Evolutionary conservation across 2,888 invertebrate genomes (phyloP).

Genomic region (Tetanocera ferruginea): DNA sequence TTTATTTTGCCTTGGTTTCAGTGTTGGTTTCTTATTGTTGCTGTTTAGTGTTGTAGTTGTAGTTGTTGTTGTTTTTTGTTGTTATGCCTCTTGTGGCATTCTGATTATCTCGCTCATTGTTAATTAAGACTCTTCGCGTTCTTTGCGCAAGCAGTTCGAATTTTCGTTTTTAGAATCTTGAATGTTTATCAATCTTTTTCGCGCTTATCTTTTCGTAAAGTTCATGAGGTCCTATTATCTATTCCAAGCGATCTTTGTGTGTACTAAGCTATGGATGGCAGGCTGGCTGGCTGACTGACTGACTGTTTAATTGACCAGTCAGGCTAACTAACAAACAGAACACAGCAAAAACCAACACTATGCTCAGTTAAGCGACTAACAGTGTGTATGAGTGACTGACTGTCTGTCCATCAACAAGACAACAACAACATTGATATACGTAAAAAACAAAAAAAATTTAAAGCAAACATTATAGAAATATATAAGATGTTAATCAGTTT

Average conservation of each 20-base stretch:
- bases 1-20: not conserved
- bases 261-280: slow-evolving; percentile 17
- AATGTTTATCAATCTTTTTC: slow-evolving; percentile 61
- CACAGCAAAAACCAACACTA: not conserved
- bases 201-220: slow-evolving; percentile 63
- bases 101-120: slow-evolving; percentile 32
- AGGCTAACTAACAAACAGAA: not conserved
- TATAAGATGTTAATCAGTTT: slow-evolving; percentile 17
- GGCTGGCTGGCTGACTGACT: slow-evolving; percentile 3
- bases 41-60: slow-evolving; percentile 8
- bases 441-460: not conserved
- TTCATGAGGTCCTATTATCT: slow-evolving; percentile 66
- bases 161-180: slow-evolving; percentile 49
- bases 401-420: slow-evolving; percentile 2
- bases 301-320: slow-evolving; percentile 38
- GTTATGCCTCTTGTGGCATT: slow-evolving; percentile 22
- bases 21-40: not conserved
- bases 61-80: not conserved
- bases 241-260: slow-evolving; percentile 60
- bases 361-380: slow-evolving; percentile 4
- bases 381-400: not conserved
- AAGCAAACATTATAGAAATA: not conserved
- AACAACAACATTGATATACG: not conserved
- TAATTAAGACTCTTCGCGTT: slow-evolving; percentile 39
- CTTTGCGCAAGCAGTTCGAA: slow-evolving; percentile 46